A percentile compares a stretch with the other conserved stretches of the same genome.
phyloP scores from a whole-genome alignment of 2,113 vertebrate genomes.

The Sterrhoptilus dennistouni region DNA sequence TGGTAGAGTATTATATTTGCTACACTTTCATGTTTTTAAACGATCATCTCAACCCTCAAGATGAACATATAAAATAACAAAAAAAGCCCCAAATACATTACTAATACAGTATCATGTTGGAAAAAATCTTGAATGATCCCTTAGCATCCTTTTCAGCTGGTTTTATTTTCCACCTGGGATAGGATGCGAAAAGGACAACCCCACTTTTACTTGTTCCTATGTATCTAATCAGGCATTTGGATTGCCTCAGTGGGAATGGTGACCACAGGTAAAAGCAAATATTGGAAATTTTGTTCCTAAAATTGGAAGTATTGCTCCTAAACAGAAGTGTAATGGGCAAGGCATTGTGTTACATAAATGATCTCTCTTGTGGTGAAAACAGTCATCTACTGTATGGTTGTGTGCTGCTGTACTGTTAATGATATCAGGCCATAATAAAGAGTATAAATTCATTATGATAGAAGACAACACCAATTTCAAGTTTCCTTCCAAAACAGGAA shows the following conservation, averaged over 20 bases:
- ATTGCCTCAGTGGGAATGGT: not conserved
- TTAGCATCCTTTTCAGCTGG: not conserved
- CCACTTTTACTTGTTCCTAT: not conserved
- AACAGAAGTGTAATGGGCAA: not conserved
- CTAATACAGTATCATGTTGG: not conserved
- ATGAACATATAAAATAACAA: not conserved
- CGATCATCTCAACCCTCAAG: slow-evolving; percentile 6
- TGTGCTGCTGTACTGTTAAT: not conserved
- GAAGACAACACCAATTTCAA: not conserved
- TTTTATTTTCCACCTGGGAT: not conserved
- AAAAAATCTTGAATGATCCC: not conserved
- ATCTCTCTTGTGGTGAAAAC: not conserved
- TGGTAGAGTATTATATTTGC: not conserved
- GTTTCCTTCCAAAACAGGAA: not conserved
- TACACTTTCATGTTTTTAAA: slow-evolving; percentile 37
- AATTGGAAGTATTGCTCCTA: not conserved
- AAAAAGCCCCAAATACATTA: not conserved
- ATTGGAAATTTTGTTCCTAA: not conserved
- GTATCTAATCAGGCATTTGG: not conserved
- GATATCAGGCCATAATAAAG: not conserved
- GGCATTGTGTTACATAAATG: not conserved
- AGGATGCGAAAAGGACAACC: not conserved
- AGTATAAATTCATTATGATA: not conserved
- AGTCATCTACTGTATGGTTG: not conserved
- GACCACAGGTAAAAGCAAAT: not conserved